Base-by-base conservation (phyloP, 2,113 vertebrate genomes). In the Boulengeromyrus knoepffleri region DNA sequence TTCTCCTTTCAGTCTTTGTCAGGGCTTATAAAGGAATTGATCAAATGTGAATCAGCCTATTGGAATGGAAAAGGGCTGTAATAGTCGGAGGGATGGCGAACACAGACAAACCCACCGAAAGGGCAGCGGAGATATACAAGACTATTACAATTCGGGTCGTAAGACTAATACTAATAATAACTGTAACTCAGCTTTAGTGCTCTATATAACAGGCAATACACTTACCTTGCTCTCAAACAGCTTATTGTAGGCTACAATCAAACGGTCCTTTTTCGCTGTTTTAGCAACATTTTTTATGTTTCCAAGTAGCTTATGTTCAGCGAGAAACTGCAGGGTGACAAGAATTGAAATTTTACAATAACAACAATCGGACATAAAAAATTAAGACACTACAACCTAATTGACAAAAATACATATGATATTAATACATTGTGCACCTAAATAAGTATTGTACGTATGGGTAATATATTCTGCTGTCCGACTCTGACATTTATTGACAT, bases 271-370 rank as follows among this genome's bases (percentile, higher is more conserved):
- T 17, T 97, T 99, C 27, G 97, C 97, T 0, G 97, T 98, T 95
- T 99, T 99, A 0, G 97, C 96, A 88, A 99, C 97, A 93, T 98
- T 99, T 93, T 99, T 99, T 49, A 99, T 96, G 92, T 98, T 99
- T 94, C 98, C 98, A 91, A 98, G 91, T 91, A 99, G 95, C 88
- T 97, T 98, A 94, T 99, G 97, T 92, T 99, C 98, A 84, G 96
- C 95, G 90, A 99, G 97, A 94, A 99, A 99, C 98, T 99, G 93
- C 13, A 92, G 92, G 56, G 39, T 21, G 91, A 89, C 12, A 31
- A 80, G 62, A 56, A 19, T 19, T 39, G 0, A 39, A 17, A 19
- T 42, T 80, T 80, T n/a, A 80, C 36, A 77, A 5, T 31, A 0
- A 9, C 2, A 56, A 52, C 17, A 39, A 36, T 52, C 5, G 42